Percentiles rank a stretch among this genome's conserved stretches.
Evolutionary conservation across 2,113 vertebrate genomes (phyloP).

Genomic region (Baryphthengus martii): DNA sequence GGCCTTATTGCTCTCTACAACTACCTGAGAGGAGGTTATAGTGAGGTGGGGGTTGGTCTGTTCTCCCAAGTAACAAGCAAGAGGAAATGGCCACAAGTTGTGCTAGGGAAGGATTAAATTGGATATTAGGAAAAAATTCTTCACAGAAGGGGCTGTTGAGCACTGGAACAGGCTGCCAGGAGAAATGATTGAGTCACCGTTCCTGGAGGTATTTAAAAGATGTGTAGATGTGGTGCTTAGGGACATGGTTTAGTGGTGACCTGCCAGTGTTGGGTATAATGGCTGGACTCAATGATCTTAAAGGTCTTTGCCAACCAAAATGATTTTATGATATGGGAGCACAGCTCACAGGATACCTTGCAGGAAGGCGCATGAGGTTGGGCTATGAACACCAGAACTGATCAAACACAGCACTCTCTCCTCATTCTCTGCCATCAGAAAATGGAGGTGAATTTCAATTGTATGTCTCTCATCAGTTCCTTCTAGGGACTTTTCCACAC

Average conservation of each 20-base stretch:
- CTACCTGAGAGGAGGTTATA: neutral
- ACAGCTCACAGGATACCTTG: accelerated
- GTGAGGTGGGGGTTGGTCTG: neutral
- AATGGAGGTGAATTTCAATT: neutral
- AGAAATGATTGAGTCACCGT: neutral
- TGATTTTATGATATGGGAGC: too few species aligned
- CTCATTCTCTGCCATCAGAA: neutral
- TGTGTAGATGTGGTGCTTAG: neutral
- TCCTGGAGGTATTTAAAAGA: neutral
- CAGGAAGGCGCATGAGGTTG: neutral
- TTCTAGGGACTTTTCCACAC: neutral
- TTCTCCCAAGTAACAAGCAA: neutral
- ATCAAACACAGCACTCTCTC: accelerated
- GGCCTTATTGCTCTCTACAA: neutral
- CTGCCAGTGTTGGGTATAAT: neutral
- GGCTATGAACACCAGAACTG: neutral
- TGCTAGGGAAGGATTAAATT: too few species aligned
- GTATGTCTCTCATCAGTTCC: too few species aligned
- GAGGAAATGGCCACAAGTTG: too few species aligned
- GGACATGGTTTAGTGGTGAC: neutral
- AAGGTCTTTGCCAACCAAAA: neutral
- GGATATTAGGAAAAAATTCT: neutral
- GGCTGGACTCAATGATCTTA: neutral
- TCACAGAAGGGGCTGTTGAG: neutral
- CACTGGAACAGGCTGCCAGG: too few species aligned